phyloP scores from a whole-genome alignment of 2,888 invertebrate species.

The Watsonalla binaria region DNA sequence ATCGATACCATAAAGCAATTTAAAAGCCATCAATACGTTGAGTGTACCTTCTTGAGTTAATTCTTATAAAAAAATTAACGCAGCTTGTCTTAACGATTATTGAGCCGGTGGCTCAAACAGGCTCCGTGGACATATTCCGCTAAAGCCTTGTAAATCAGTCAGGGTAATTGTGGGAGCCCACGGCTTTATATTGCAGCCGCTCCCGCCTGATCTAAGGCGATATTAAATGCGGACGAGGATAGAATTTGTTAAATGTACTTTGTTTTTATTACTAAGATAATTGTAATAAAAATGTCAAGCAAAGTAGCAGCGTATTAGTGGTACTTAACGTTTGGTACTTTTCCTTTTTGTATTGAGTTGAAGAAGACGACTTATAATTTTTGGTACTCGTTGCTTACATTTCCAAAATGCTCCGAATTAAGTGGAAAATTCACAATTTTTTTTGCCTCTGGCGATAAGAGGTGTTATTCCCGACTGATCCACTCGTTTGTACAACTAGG shows the following conservation, averaged over 20 bases:
- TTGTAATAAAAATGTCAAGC: neutral
- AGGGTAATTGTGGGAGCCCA: conserved; percentile 42
- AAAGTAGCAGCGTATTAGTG: neutral
- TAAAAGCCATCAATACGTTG: conserved; percentile 40
- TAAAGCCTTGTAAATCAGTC: conserved; percentile 63
- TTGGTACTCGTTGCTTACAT: no score
- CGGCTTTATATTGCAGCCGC: conserved; percentile 22
- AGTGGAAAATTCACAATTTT: no score
- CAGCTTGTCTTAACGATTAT: conserved; percentile 69
- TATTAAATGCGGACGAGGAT: neutral
- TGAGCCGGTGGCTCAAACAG: conserved; percentile 52
- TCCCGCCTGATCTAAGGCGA: conserved; percentile 4
- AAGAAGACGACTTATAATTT: no score
- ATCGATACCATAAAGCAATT: conserved; percentile 32
- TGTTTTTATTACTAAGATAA: neutral
- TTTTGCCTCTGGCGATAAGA: no score
- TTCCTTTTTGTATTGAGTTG: no score
- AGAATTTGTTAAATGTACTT: neutral
- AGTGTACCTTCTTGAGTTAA: conserved; percentile 29
- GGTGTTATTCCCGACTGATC: no score
- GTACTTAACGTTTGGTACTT: neutral
- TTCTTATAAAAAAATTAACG: conserved; percentile 48
- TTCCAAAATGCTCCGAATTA: no score
- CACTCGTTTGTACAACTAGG: neutral
- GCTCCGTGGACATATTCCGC: conserved; percentile 42